Base-by-base conservation (phyloP, 2,113 vertebrate species). In the Xenopus laevis region DNA sequence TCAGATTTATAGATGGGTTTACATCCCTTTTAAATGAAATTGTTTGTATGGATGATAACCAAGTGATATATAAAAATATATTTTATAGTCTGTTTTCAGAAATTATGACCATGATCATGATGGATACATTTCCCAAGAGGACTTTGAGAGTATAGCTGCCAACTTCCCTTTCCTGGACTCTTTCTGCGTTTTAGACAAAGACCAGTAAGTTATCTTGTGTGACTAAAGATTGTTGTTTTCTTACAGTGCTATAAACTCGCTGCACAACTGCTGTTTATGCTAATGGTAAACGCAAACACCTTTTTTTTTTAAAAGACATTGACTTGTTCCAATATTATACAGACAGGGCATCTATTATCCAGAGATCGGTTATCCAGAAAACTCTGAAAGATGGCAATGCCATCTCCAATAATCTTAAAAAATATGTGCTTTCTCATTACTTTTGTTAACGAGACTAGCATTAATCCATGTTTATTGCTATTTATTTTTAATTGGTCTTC, bases 81-180 rank as follows among this genome's bases (percentile, higher is more conserved):
- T 68, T 82, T 5, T n/a, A 46, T 78, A 98, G 97, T 98, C 97
- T 84, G 96, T 99, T 69, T 99, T 99, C 83, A 94, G 95, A 81
- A 99, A 98, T 83, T 99, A 99, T 0, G 97, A 98, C 78, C 94
- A 95, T 5, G 95, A 99, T 82, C 95, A 93, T 0, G 96, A 99
- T 65, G 97, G 95, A 6, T 98, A 97, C 79, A 99, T 98, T 81
- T 98, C 97, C 78, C 96, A 98, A 84, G 95, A 96, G 83, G 96
- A 98, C 84, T 99, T 99, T 68, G 93, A 98, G 87, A 98, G 92
- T 82, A 95, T 99, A 47, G 93, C 96, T 68, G 96, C 96, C 65
- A 98, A 96, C 83, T 99, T 99, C 77, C 96, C 97, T 13, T 98
- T 99, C 82, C 83, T 99, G 84, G 96, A 98, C 80, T 98, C 96